Base-by-base conservation (phyloP, 2,888 invertebrate species). In the Masnerella sp. region DNA sequence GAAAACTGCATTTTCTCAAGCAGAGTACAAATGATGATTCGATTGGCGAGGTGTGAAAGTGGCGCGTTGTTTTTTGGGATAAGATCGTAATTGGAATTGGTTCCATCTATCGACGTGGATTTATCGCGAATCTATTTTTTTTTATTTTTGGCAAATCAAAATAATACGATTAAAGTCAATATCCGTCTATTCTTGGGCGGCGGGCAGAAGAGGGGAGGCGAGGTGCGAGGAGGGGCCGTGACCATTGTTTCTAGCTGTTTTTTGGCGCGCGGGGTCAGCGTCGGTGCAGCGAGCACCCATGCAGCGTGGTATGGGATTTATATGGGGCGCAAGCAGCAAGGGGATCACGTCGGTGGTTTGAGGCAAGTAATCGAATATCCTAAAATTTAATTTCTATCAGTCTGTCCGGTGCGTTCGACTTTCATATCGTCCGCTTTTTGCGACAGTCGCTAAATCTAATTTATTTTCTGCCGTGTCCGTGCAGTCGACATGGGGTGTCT, bases 311-410 rank as follows among this genome's bases (percentile, higher is more conserved):
- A 54, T 52, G 62, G 64, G 64, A 69, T 74, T 69, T 69, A 70
- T 74, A 74, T 73, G 69, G 74, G 69, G 74, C 58, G 74, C 69
- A 47, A 61, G 61, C 52, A 62, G 61, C 47, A 56, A 51, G 76
- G 75, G 73, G 74, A 69, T 77, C 74, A 70, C 74, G 78, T 58
- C 68, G 65, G 70, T 71, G 77, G 79, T 76, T 77, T 73, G 78
- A 79, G 78, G 79, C 77, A 81, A 81, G 84, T 85, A 87, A 87
- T 87, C 85, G 86, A 87, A 85, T 86, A 85, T 85, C 84, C 85
- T 84, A 83, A 82, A 86, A 87, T 87, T 86, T 84, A 83, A 87
- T 87, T 85, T 85, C 84, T 83, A 86, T 86, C 79, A 76, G 77
- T 61, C 75, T 69, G 77, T 59, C 75, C 78, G 54, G 73, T 75